Percentiles rank a stretch among this genome's conserved stretches.
Conservation (phyloP, 2,113 vertebrate genomes). For the Tupaia tana region DNA sequence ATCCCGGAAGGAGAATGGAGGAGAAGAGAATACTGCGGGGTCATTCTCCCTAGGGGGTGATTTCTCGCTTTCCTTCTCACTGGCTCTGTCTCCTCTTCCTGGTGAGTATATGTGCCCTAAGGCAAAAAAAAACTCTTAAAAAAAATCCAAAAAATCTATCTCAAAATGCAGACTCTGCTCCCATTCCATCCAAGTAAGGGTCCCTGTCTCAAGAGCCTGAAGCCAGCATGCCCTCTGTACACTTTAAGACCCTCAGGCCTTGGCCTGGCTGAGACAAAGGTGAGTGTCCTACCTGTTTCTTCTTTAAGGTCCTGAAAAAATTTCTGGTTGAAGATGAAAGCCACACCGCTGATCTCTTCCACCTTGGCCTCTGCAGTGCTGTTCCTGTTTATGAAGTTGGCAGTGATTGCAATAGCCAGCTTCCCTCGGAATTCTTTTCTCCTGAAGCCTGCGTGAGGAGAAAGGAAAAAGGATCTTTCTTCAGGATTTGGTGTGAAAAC, state of each 20-base stretch:
- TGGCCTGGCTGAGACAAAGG: neutral
- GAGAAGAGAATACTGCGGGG: no score
- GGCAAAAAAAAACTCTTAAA: no score
- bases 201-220: neutral
- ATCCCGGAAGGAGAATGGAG: no score
- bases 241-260: neutral
- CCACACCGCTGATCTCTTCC: constrained; percentile 98
- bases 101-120: no score
- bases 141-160: no score
- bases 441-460: constrained; percentile 90
- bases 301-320: constrained; percentile 98
- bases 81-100: no score
- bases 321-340: constrained; percentile 99
- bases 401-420: constrained; percentile 98
- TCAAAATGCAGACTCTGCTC: neutral
- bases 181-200: neutral
- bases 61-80: no score
- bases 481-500: neutral
- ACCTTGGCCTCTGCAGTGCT: constrained; percentile 98
- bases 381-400: constrained; percentile 99
- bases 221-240: neutral
- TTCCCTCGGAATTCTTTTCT: constrained; percentile 98
- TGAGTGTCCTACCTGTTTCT: constrained; percentile 91
- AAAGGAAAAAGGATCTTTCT: constrained; percentile 17
- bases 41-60: no score